Evolutionary conservation across 1,140 invertebrate species (phyloP).

Genomic region (Bombus affinis): DNA sequence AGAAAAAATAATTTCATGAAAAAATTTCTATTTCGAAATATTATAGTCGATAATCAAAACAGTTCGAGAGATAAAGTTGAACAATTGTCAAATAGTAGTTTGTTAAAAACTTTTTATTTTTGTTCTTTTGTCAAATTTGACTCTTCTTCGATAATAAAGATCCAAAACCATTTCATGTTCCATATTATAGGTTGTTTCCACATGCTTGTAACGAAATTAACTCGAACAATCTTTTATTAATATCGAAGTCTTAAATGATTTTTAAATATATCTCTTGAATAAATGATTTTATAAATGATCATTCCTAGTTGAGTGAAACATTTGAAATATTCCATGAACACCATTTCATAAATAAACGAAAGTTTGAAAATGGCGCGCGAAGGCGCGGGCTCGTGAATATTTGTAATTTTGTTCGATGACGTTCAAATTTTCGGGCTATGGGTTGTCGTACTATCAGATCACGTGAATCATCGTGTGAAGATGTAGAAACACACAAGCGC

Average conservation of each 20-base stretch:
- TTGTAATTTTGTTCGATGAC: not conserved
- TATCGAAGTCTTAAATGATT: not conserved
- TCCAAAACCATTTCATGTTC: no score
- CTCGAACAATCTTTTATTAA: not conserved
- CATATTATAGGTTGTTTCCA: no score
- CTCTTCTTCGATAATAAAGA: no score
- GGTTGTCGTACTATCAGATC: not conserved
- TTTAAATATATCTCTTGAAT: not conserved
- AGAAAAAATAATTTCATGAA: not conserved
- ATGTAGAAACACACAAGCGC: conserved; percentile 49
- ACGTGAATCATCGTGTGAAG: conserved; percentile 24
- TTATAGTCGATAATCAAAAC: not conserved
- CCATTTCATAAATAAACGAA: not conserved
- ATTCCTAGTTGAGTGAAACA: no score
- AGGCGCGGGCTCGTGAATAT: not conserved
- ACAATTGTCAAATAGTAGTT: no score
- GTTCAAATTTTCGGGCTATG: not conserved
- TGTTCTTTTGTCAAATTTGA: not conserved
- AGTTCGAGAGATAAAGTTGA: not conserved
- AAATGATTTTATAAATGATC: not conserved
- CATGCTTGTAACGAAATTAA: not conserved
- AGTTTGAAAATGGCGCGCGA: not conserved
- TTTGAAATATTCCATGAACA: not conserved
- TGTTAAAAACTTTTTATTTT: no score
- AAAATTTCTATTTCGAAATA: not conserved